phyloP scores from a whole-genome alignment of 2,797 vertebrate genomes.

The Carduelis carduelis region DNA sequence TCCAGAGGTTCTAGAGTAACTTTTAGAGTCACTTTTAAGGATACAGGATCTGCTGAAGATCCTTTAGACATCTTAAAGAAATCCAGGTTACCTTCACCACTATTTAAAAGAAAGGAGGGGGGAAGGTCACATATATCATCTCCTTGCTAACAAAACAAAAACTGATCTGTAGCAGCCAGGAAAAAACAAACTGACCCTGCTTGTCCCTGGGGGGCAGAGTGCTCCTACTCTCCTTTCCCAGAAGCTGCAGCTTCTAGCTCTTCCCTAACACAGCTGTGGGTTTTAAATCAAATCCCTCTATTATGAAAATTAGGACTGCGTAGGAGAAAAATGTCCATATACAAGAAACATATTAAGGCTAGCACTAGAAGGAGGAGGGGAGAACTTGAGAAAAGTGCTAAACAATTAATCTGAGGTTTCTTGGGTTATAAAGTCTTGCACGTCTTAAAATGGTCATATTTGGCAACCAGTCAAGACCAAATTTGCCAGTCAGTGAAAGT shows the following conservation, averaged over 20 bases:
- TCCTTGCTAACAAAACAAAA: background rate
- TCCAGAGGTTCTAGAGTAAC: background rate
- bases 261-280: background rate
- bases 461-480: background rate
- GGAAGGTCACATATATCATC: background rate
- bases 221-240: background rate
- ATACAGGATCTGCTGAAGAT: background rate
- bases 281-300: background rate
- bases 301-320: background rate
- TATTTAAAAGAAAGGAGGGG: background rate
- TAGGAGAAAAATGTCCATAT: background rate
- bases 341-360: background rate
- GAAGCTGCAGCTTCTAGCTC: background rate
- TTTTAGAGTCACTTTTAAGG: background rate
- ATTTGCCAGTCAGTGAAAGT: background rate
- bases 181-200: background rate
- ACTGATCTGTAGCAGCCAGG: background rate
- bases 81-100: background rate
- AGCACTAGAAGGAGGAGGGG: background rate
- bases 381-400: background rate
- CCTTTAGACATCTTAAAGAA: background rate
- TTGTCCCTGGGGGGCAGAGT: background rate
- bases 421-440: background rate
- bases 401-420: background rate
- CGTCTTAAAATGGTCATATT: background rate